phyloP scores from a whole-genome alignment of 2,888 invertebrate species.

The Spatulosminthurus flaviceps region DNA sequence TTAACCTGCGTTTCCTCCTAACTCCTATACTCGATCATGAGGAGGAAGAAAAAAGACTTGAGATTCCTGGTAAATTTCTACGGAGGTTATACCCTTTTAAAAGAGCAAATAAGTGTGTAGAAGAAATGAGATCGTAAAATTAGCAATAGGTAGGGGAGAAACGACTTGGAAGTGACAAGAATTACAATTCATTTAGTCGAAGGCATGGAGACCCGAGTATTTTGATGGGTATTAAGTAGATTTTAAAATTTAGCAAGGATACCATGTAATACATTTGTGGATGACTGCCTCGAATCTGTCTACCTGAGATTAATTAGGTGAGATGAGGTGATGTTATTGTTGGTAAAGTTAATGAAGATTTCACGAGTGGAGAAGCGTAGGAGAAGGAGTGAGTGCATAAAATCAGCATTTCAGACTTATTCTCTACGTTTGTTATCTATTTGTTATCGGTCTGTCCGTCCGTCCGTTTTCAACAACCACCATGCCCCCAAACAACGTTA shows the following conservation, averaged over 20 bases:
- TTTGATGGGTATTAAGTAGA: constrained; percentile 5
- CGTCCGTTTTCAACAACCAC: constrained; percentile 18
- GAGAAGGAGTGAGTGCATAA: constrained; percentile 44
- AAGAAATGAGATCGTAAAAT: constrained; percentile 20
- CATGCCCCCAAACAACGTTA: constrained; percentile 4
- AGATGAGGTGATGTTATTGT: constrained; percentile 47
- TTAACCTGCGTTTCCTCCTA: constrained; percentile 31
- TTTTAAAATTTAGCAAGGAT: background rate
- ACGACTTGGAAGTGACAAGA: constrained; percentile 25
- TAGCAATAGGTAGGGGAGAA: background rate
- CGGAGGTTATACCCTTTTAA: background rate
- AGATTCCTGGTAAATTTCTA: no score
- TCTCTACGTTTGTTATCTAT: constrained; percentile 49
- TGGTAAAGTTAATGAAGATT: constrained; percentile 46
- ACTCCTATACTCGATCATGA: background rate
- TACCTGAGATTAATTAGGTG: constrained; percentile 46
- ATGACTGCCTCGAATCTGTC: constrained; percentile 15
- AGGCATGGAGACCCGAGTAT: background rate
- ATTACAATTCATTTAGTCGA: constrained; percentile 31
- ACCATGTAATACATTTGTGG: constrained; percentile 18
- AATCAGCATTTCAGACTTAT: constrained; percentile 50
- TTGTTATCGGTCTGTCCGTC: constrained; percentile 43
- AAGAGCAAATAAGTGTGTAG: background rate
- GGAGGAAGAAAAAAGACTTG: background rate
- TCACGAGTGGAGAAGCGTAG: constrained; percentile 46